Evolutionary conservation across 2,113 vertebrate genomes (phyloP).

Genomic region (Entomyzon cyanotis): DNA sequence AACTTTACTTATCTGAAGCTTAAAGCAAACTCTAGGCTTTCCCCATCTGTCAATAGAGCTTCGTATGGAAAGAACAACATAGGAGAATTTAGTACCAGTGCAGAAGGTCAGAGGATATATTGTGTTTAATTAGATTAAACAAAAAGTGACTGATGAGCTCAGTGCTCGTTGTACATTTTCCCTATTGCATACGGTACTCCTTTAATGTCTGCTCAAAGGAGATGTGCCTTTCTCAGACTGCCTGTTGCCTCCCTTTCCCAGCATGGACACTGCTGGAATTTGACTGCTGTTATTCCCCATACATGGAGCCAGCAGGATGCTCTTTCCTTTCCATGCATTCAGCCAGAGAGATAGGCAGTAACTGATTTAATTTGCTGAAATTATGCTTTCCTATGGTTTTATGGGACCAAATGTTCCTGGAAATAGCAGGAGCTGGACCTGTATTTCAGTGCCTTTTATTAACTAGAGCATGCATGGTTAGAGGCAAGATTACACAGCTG

Average conservation of each 20-base stretch:
- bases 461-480: not conserved
- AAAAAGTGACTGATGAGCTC: conserved; percentile 28
- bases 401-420: not conserved
- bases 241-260: not conserved
- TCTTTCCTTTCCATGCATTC: not conserved
- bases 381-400: conserved; percentile 40
- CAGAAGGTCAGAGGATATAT: conserved; percentile 50
- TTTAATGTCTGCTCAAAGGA: conserved; percentile 6
- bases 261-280: not conserved
- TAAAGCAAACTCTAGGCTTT: conserved; percentile 54
- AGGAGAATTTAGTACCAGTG: conserved; percentile 8
- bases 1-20: conserved; percentile 58
- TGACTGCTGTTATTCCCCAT: not conserved
- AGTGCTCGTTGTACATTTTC: not conserved
- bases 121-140: conserved; percentile 55
- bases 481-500: not conserved
- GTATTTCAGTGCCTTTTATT: not conserved
- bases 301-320: not conserved
- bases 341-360: conserved; percentile 18
- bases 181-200: not conserved
- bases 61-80: conserved; percentile 59
- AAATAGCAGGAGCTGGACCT: not conserved
- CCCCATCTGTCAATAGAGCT: conserved; percentile 50
- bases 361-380: conserved; percentile 36
- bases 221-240: not conserved